A percentile compares a stretch with the other conserved stretches of the same genome.
Evolutionary conservation across 2,797 vertebrate genomes (phyloP).

Genomic region (Zonotrichia albicollis): DNA sequence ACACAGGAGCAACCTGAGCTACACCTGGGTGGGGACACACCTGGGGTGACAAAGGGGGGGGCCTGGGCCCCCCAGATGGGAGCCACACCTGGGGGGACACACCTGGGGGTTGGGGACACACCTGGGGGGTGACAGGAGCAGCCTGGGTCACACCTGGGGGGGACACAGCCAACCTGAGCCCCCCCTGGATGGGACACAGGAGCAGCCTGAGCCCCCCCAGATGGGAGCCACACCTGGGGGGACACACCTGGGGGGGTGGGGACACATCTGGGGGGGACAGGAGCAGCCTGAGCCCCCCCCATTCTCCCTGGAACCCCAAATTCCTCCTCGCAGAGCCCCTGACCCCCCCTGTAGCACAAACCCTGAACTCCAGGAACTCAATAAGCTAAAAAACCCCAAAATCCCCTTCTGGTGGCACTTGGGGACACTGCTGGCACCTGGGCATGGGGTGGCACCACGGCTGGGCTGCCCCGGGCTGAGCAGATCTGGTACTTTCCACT

Average conservation of each 20-base stretch:
- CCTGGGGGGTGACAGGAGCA: too few relatives aligned
- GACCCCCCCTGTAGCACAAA: not conserved
- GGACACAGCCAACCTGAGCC: not conserved
- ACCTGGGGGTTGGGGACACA: too few relatives aligned
- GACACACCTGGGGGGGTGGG: too few relatives aligned
- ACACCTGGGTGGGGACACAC: too few relatives aligned
- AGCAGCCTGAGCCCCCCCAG: not conserved
- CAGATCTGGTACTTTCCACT: not conserved
- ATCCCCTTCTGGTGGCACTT: not conserved
- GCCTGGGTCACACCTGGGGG: too few relatives aligned
- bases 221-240: too few relatives aligned
- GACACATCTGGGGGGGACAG: too few relatives aligned
- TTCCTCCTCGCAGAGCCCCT: rapidly evolving
- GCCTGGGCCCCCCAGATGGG: too few relatives aligned
- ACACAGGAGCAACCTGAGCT: too few relatives aligned
- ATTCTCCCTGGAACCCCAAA: not conserved
- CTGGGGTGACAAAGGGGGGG: too few relatives aligned
- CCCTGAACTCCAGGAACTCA: not conserved
- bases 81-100: too few relatives aligned
- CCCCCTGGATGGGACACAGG: not conserved
- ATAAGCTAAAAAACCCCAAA: not conserved
- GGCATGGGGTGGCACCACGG: rapidly evolving
- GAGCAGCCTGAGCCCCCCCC: not conserved
- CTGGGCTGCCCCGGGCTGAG: not conserved
- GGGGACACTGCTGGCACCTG: not conserved